phyloP scores from a whole-genome alignment of 2,888 invertebrate species.

The Eristalis intricaria region DNA sequence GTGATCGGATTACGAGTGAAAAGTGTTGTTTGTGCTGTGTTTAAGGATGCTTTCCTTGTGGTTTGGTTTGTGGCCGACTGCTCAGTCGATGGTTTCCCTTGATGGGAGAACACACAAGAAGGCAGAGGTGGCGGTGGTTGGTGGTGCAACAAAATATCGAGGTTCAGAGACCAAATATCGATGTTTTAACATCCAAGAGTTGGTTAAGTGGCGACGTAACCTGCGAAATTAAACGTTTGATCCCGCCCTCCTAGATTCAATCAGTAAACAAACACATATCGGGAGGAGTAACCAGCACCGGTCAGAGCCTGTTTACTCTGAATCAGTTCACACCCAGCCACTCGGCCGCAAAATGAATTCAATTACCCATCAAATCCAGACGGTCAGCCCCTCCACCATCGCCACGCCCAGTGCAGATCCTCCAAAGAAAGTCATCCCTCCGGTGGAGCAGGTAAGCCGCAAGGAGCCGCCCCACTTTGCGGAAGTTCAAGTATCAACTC shows the following conservation, averaged over 20 bases:
- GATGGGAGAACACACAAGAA: not conserved
- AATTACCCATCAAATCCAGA: not conserved
- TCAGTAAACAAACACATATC: not conserved
- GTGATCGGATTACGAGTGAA: not conserved
- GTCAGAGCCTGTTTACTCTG: not conserved
- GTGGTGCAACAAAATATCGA: no score
- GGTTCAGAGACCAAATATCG: no score
- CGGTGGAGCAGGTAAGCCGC: slow-evolving; percentile 40
- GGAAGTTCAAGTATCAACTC: not conserved
- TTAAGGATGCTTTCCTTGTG: not conserved
- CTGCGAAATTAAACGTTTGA: no score
- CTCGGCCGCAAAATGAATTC: not conserved
- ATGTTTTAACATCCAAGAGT: no score
- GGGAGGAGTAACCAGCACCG: not conserved
- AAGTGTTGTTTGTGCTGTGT: not conserved
- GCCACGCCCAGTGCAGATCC: not conserved
- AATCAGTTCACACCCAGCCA: not conserved
- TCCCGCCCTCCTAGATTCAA: not conserved
- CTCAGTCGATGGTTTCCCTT: not conserved
- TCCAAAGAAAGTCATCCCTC: slow-evolving; percentile 32
- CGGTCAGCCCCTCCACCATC: not conserved
- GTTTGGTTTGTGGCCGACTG: not conserved
- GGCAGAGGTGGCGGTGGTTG: no score
- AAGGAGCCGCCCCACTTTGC: slow-evolving; percentile 40
- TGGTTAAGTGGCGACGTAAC: no score